These are phyloP conservation scores for Serinus canaria DNA, from an alignment of 2,113 vertebrate species.

Conservation along the genomic window DNA sequence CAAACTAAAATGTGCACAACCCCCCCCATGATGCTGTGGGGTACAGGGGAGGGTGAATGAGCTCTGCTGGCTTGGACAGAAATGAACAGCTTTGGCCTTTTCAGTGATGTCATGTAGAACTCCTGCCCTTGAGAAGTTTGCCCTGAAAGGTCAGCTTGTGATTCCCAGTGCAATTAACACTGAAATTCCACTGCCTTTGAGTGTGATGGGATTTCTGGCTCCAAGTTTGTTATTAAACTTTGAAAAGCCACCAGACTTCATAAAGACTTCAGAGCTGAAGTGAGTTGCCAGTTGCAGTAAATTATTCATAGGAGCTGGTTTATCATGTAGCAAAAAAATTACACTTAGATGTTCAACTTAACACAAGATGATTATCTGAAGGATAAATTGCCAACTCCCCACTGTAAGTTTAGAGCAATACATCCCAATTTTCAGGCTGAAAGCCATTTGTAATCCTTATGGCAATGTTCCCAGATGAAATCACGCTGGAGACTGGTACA, in stretches of 20 bases:
- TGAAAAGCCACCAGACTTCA: conserved; percentile 20
- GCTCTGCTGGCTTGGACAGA: neutral
- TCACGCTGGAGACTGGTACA: neutral
- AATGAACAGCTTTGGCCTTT: neutral
- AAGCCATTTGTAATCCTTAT: conserved; percentile 51
- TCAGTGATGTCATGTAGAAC: neutral
- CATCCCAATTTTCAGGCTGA: conserved; percentile 40
- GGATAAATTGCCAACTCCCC: conserved; percentile 51
- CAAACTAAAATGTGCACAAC: neutral
- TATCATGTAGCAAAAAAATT: conserved; percentile 54
- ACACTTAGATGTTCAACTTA: conserved; percentile 46
- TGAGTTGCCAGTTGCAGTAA: conserved; percentile 4
- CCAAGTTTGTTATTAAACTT: neutral
- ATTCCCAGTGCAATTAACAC: neutral
- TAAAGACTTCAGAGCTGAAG: conserved; percentile 20
- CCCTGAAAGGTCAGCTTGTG: neutral
- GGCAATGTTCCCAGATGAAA: conserved; percentile 52
- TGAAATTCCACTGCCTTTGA: neutral
- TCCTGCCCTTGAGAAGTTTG: neutral
- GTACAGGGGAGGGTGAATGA: neutral
- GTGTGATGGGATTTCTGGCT: neutral
- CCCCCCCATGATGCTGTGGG: fast-evolving
- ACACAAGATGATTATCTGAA: conserved; percentile 48
- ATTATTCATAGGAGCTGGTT: conserved; percentile 42
- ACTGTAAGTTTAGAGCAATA: conserved; percentile 48